phyloP scores from a whole-genome alignment of 2,888 invertebrate genomes.

The Neoitamus cyanurus region DNA sequence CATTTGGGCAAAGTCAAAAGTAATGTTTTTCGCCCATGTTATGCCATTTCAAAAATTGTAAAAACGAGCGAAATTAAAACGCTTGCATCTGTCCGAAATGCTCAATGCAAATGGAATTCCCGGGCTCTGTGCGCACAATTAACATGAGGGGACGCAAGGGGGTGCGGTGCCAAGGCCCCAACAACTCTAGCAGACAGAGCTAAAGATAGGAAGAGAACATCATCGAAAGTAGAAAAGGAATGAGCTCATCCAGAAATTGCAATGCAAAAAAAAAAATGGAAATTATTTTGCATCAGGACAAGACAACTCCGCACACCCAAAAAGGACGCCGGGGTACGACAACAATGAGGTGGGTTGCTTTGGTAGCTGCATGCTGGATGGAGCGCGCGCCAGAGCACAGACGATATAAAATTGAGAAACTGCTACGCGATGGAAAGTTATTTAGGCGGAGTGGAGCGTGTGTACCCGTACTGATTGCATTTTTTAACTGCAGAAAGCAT shows the following conservation, averaged over 20 bases:
- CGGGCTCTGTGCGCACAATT: neutral
- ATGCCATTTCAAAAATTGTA: neutral
- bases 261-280: neutral
- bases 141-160: neutral
- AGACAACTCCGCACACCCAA: neutral
- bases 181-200: neutral
- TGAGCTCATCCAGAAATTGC: constrained; percentile 5
- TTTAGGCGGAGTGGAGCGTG: neutral
- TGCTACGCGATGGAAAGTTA: neutral
- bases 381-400: neutral
- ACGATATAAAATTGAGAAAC: neutral
- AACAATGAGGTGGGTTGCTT: neutral
- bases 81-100: constrained; percentile 1
- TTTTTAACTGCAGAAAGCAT: constrained; percentile 40
- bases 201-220: neutral
- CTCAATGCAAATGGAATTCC: neutral
- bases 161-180: neutral
- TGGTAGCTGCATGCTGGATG: neutral
- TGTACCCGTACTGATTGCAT: constrained; percentile 35
- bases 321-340: neutral
- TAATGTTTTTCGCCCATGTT: neutral
- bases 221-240: neutral
- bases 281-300: constrained; percentile 5
- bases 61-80: neutral
- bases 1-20: neutral